Conservation (phyloP, 2,888 invertebrate species). For the Suillia variegata region DNA sequence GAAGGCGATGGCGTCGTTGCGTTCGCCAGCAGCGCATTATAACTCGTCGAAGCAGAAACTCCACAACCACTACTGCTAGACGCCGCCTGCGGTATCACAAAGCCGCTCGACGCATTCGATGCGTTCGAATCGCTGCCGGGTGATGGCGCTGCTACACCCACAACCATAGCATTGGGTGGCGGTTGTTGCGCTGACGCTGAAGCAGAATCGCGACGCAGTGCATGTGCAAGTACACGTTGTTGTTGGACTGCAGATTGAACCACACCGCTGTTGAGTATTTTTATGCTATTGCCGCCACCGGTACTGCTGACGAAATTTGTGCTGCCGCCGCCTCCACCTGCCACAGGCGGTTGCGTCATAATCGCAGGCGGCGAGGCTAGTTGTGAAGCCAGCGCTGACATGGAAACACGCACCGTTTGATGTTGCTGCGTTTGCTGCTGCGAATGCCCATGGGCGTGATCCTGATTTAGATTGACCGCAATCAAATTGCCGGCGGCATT, state of each 20-base stretch:
- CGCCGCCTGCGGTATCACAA: conserved; percentile 63
- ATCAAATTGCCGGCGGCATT: conserved; percentile 58
- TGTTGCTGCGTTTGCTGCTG: conserved; percentile 35
- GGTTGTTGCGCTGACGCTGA: conserved; percentile 43
- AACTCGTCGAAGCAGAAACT: conserved; percentile 44
- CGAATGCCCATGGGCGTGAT: conserved; percentile 36
- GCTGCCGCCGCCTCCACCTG: conserved; percentile 52
- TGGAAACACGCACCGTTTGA: conserved; percentile 61
- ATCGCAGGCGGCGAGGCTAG: conserved; percentile 61
- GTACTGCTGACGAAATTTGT: conserved; percentile 23
- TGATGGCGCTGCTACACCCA: conserved; percentile 61
- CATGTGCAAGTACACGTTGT: conserved; percentile 56
- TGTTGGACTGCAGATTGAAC: too few species aligned
- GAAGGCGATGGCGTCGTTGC: conserved; percentile 57
- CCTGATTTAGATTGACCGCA: conserved; percentile 46
- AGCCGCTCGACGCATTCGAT: conserved; percentile 62
- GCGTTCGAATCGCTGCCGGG: conserved; percentile 61
- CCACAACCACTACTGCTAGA: conserved; percentile 22
- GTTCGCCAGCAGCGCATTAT: conserved; percentile 66
- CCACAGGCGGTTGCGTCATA: conserved; percentile 58
- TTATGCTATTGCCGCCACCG: conserved; percentile 38
- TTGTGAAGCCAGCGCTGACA: conserved; percentile 62
- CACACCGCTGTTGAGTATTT: conserved; percentile 47
- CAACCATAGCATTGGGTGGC: conserved; percentile 57
- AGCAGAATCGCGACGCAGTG: conserved; percentile 61